Evolutionary conservation across 2,888 invertebrate species (phyloP), one percentile per base, ranked within the genome.

Genomic region (Caenorhabditis becei): DNA sequence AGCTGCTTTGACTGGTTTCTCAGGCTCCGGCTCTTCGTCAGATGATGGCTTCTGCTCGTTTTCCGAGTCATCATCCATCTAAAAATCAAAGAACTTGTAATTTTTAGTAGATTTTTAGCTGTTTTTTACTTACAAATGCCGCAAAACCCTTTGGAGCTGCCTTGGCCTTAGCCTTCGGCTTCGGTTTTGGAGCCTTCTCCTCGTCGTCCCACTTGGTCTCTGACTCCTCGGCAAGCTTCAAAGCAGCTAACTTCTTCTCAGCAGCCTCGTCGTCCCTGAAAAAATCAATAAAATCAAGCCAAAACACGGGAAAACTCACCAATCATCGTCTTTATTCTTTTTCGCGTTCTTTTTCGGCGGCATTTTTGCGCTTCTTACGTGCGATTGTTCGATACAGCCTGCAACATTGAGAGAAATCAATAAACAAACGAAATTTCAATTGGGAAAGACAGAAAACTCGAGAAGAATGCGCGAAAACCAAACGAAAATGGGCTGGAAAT

Each of bases 281-380:
- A 59, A 59, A 26, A 32, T 1, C 8, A n/a, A 10, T 5, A 35
- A 56, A 28, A 59, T 44, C 3, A 56, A 23, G n/a, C 32, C 14
- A 54, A 53, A 37, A 53, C 37, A 26, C n/a, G 20, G 8, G 20
- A 11, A 37, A 35, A 53, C 83, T 75, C 20, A 87, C 88, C 88
- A 88, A 59, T 88, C 87, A 59, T 88, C 87, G 37, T 86, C 75
- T 51, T 82, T 83, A 41, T 86, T 86, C 84, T 85, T 85, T 65
- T 83, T 86, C 67, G 81, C 83, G 77, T 81, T 80, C 61, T 88
- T 88, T 59, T 88, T 88, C 16, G 87, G 87, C 71, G 87, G 87
- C 87, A 87, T 87, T 83, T 80, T 77, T 51, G 26, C 35, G 18
- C 56, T 51, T 61, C 51, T 70, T 61, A 37, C 61, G 61, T 61